A percentile compares a stretch with the other conserved stretches of the same genome.
Conservation (phyloP, 2,888 invertebrate species). For the Habroteleia sp. region DNA sequence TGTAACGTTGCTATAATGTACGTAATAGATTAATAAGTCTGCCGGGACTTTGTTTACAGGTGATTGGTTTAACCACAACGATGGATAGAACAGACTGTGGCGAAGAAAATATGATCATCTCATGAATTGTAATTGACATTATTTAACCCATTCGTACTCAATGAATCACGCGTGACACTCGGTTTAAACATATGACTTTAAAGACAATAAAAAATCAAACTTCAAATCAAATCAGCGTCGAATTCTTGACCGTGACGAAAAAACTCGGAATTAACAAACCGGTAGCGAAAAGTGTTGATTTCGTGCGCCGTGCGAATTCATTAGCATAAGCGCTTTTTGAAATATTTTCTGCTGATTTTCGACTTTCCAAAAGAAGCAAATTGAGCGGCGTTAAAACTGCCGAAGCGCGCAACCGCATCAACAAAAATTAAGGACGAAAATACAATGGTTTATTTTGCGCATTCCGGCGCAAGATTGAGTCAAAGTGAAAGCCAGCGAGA, state of each 20-base stretch:
- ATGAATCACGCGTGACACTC: constrained; percentile 36
- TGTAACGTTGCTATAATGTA: constrained; percentile 2
- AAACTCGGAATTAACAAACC: not conserved
- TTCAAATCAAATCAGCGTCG: constrained; percentile 8
- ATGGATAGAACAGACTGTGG: constrained; percentile 24
- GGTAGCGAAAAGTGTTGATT: too few species aligned
- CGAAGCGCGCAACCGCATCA: too few species aligned
- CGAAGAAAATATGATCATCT: constrained; percentile 41
- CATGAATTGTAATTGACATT: constrained; percentile 45
- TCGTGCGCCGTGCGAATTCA: not conserved
- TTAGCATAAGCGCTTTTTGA: not conserved
- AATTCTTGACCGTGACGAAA: not conserved
- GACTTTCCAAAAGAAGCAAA: too few species aligned
- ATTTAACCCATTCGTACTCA: constrained; percentile 39
- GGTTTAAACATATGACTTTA: constrained; percentile 22
- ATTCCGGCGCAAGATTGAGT: not conserved
- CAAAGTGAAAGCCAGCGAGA: constrained; percentile 29
- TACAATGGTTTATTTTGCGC: not conserved
- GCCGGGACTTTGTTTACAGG: constrained; percentile 33
- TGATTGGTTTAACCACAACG: constrained; percentile 46
- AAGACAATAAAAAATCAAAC: constrained; percentile 13
- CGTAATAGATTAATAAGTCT: constrained; percentile 22
- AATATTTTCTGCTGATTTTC: not conserved
- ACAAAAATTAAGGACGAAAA: too few species aligned
- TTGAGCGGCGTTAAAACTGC: too few species aligned